Conservation (phyloP, 2,113 vertebrate genomes). For the Serinus canaria region DNA sequence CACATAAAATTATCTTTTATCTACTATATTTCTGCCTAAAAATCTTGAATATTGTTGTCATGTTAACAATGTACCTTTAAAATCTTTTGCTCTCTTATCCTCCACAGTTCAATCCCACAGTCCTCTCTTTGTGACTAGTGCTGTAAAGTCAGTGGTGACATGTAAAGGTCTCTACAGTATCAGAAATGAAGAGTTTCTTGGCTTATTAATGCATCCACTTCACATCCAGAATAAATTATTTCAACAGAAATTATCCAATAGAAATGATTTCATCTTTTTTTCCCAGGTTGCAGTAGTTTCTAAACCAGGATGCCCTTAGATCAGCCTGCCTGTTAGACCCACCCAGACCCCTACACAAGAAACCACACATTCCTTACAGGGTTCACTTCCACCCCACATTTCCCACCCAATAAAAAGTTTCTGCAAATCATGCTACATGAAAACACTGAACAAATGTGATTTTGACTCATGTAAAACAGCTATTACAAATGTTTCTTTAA, state of each 20-base stretch:
- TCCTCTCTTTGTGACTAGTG: neutral
- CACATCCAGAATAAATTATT: neutral
- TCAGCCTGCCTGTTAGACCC: neutral
- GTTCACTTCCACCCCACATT: neutral
- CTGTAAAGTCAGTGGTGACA: neutral
- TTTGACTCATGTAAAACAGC: neutral
- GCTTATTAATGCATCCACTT: neutral
- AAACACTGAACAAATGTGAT: neutral
- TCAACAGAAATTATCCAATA: no score
- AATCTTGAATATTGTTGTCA: neutral
- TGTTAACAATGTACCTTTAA: neutral
- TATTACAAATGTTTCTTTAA: neutral
- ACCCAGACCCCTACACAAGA: neutral
- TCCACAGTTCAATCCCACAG: neutral
- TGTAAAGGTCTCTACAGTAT: neutral
- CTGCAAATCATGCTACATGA: neutral
- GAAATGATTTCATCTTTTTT: neutral
- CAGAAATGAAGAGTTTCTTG: neutral
- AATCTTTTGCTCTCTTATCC: neutral
- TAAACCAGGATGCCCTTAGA: neutral
- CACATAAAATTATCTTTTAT: neutral
- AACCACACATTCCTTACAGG: neutral
- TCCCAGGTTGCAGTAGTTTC: neutral
- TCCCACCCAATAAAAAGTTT: neutral
- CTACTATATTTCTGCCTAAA: neutral